phyloP scores from a whole-genome alignment of 2,113 vertebrate species.

The Microtus oregoni region DNA sequence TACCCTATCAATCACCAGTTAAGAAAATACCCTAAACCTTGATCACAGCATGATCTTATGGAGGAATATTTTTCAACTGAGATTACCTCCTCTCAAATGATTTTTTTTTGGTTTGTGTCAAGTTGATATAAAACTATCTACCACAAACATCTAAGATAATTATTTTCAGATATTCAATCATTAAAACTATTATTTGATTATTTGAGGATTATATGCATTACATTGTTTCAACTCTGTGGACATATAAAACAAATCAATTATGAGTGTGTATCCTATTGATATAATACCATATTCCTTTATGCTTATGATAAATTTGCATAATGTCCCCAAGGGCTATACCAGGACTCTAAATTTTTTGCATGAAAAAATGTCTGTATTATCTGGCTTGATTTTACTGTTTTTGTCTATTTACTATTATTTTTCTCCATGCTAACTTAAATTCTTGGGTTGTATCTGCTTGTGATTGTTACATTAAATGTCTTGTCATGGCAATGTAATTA shows the following conservation, averaged over 20 bases:
- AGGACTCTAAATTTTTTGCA: neutral
- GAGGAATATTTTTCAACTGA: neutral
- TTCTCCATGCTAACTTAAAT: too few relatives aligned
- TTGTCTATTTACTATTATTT: too few relatives aligned
- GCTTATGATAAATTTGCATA: constrained; percentile 6
- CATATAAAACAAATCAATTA: neutral
- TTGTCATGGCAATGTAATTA: neutral
- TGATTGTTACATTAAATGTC: neutral
- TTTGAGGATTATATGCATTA: neutral
- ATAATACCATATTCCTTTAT: neutral
- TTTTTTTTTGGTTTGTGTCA: neutral
- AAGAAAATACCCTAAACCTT: neutral
- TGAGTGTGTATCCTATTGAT: neutral
- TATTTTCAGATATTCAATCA: neutral
- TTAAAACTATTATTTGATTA: neutral
- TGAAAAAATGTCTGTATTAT: too few relatives aligned
- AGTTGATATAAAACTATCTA: neutral
- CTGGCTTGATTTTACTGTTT: too few relatives aligned
- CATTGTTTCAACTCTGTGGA: neutral
- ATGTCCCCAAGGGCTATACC: neutral
- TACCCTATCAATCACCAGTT: neutral
- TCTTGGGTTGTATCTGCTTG: too few relatives aligned
- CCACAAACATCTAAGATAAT: neutral
- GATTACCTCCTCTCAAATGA: neutral
- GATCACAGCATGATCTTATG: too few relatives aligned